Conservation (phyloP, 1,140 invertebrate species). For the Bombus sibiricus region DNA sequence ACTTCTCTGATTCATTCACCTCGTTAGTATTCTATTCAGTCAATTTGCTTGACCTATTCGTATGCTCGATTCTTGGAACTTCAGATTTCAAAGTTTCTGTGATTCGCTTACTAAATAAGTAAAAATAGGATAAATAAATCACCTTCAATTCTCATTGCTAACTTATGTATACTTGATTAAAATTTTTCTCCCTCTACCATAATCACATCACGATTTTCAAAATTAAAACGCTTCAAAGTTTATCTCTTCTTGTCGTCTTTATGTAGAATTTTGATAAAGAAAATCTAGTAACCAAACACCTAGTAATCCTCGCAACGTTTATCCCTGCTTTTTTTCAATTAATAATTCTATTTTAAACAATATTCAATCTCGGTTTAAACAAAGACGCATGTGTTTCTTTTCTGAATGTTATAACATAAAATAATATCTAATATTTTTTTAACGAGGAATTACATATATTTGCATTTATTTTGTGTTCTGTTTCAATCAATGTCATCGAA, state of each 20-base stretch:
- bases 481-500: background rate
- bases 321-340: no score
- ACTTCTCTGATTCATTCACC: conserved; percentile 17
- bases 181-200: no score
- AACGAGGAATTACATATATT: background rate
- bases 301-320: no score
- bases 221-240: no score
- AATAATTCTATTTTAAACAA: no score
- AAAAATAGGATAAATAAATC: conserved; percentile 15
- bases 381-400: background rate
- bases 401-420: background rate
- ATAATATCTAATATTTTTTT: background rate
- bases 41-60: conserved; percentile 27
- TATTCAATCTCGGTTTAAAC: background rate
- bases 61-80: conserved; percentile 22
- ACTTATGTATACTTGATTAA: background rate
- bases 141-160: background rate
- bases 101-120: background rate
- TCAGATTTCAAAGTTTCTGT: background rate
- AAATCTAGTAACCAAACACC: no score
- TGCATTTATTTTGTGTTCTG: background rate
- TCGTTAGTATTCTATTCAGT: conserved; percentile 45
- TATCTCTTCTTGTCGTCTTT: no score
- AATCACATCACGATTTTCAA: no score
- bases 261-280: no score